These are phyloP conservation scores for Ochlodes sylvanus DNA, from an alignment of 2,888 invertebrate species.

Conservation along the genomic window DNA sequence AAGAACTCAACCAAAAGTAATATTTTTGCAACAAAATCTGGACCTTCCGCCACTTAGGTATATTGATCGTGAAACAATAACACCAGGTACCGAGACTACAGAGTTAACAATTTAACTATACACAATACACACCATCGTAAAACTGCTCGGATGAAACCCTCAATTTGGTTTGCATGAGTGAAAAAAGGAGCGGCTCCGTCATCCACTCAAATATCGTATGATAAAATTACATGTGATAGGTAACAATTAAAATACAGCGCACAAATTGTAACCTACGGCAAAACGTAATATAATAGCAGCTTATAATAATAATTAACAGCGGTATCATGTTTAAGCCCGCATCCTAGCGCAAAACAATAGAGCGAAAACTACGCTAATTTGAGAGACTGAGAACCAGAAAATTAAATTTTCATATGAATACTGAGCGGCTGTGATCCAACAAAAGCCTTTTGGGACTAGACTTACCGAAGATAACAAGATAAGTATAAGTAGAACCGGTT, in stretches of 20 bases:
- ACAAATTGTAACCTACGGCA: constrained; percentile 71
- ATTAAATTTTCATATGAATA: constrained; percentile 83
- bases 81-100: constrained; percentile 14
- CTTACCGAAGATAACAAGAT: constrained; percentile 73
- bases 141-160: constrained; percentile 15
- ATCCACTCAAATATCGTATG: constrained; percentile 27
- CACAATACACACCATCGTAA: constrained; percentile 7
- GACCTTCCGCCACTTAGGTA: background rate
- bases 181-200: constrained; percentile 50
- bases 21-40: background rate
- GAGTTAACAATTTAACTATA: constrained; percentile 8
- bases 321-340: constrained; percentile 77
- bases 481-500: constrained; percentile 66
- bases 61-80: constrained; percentile 8
- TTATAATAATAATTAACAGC: constrained; percentile 78
- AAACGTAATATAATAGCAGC: constrained; percentile 74
- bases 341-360: constrained; percentile 75
- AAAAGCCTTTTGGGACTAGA: constrained; percentile 71
- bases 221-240: constrained; percentile 58
- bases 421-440: constrained; percentile 69
- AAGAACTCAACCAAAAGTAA: background rate
- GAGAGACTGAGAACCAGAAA: constrained; percentile 77
- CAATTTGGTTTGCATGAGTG: constrained; percentile 12
- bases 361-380: constrained; percentile 73
- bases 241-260: constrained; percentile 68